Evolutionary conservation across 2,888 invertebrate species (phyloP), one percentile per base, ranked within the genome.

Genomic region (Petrolisthes cinctipes): DNA sequence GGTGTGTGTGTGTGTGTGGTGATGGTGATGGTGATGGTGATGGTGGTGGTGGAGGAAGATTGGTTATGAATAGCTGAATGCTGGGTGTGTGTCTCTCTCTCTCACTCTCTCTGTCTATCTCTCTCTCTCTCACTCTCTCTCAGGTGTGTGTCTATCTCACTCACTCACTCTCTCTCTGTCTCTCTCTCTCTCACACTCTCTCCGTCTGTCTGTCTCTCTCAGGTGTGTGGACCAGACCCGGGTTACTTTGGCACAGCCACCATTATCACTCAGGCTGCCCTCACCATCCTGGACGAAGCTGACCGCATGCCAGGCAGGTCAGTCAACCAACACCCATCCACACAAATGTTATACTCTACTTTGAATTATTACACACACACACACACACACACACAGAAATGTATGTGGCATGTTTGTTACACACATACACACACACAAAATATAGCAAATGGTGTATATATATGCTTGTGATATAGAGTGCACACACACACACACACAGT

Each of bases 201-300:
- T 14, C 61, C 61, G 7, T 14, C 61, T 14, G 7, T 61, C 61
- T 61, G 7, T 61, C 61, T 61, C 61, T 61, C 61, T n/a, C 89
- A 94, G 94, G 94, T 95, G 14, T 92, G 93, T 20, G 95, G 95
- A 0, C 92, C 91, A 85, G 96, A 97, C 93, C 96, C 96, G 4
- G 98, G 96, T 23, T 98, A 98, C 94, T 96, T 97, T 4, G 94
- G 96, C 11, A 98, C 97, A 0, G 95, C 96, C 88, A 94, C 95
- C 6, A 94, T 95, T 66, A 92, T 97, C 88, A 93, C 97, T 5
- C 94, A 95, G 90, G 94, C 96, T 80, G 98, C 96, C 0, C 92
- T 96, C 85, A 95, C 95, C 0, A 93, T 98, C 84, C 93, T 98
- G 17, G 94, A 94, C 37, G 97, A 99, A 92, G 93, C 93, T 66